A percentile compares a stretch with the other conserved stretches of the same genome.
Conservation (phyloP, 1,140 invertebrate species). For the Microplitis mediator region DNA sequence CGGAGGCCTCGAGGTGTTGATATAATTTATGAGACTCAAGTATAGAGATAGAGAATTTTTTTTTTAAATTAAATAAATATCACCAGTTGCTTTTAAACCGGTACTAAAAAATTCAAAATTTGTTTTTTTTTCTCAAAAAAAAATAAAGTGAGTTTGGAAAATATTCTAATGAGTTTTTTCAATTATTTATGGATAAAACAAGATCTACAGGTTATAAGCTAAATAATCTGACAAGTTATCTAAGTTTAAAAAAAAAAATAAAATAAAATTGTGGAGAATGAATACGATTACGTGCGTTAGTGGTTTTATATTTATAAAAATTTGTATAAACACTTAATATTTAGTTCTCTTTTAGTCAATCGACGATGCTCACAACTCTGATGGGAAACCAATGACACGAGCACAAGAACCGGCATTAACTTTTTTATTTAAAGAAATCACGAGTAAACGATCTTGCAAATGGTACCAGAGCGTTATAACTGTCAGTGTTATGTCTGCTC, state of each 20-base stretch:
- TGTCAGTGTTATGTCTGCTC: conserved; percentile 40
- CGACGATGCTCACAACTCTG: not conserved
- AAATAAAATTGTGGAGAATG: not conserved
- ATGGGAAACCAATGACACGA: not conserved
- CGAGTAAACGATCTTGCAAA: conserved; percentile 45
- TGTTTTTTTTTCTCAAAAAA: too few relatives aligned
- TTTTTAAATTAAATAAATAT: not conserved
- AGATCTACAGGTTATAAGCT: not conserved
- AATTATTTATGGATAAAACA: not conserved
- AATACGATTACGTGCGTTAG: conserved; percentile 41
- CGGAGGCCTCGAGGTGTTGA: conserved; percentile 13
- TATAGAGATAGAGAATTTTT: too few relatives aligned
- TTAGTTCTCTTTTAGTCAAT: conserved; percentile 14
- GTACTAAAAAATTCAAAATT: not conserved
- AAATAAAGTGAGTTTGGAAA: not conserved
- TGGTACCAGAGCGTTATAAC: conserved; percentile 44
- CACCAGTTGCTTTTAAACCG: not conserved
- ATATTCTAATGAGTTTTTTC: not conserved
- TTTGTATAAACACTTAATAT: too few relatives aligned
- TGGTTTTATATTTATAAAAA: conserved; percentile 20
- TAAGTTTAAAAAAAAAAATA: not conserved
- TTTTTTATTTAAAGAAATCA: conserved; percentile 43
- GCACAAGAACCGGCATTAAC: not conserved
- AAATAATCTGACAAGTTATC: not conserved
- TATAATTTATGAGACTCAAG: conserved; percentile 15